Conservation (phyloP, 2,797 vertebrate genomes). For the Clarias fuscus region DNA sequence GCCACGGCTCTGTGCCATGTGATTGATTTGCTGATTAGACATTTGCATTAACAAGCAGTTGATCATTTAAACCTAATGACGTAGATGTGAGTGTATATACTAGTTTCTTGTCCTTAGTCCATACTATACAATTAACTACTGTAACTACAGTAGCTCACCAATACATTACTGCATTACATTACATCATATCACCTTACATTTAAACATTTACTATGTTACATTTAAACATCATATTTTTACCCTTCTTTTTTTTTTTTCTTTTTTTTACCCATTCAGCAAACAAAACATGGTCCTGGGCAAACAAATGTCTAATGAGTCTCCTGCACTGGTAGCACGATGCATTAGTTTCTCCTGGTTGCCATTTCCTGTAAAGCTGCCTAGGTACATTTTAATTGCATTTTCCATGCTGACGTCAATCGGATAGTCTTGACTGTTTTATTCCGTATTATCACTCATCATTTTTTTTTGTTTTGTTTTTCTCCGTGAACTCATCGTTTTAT, state of each 20-base stretch:
- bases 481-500: background rate
- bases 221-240: background rate
- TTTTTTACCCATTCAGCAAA: background rate
- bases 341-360: background rate
- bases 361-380: background rate
- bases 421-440: background rate
- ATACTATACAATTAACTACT: background rate
- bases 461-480: too few species aligned
- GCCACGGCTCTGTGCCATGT: too few species aligned
- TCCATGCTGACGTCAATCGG: background rate
- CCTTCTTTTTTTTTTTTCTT: too few species aligned
- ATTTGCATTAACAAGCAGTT: too few species aligned
- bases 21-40: too few species aligned
- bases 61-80: too few species aligned
- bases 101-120: background rate
- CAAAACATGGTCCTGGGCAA: background rate
- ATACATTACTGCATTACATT: background rate
- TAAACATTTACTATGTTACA: too few species aligned
- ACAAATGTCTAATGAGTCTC: background rate
- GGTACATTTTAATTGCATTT: background rate
- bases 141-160: background rate
- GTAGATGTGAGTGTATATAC: too few species aligned
- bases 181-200: background rate
- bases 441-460: background rate
- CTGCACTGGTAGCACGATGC: background rate